These are phyloP conservation scores for Phalacrocorax brasilianus DNA, from an alignment of 2,113 vertebrate species.

Conservation along the genomic window DNA sequence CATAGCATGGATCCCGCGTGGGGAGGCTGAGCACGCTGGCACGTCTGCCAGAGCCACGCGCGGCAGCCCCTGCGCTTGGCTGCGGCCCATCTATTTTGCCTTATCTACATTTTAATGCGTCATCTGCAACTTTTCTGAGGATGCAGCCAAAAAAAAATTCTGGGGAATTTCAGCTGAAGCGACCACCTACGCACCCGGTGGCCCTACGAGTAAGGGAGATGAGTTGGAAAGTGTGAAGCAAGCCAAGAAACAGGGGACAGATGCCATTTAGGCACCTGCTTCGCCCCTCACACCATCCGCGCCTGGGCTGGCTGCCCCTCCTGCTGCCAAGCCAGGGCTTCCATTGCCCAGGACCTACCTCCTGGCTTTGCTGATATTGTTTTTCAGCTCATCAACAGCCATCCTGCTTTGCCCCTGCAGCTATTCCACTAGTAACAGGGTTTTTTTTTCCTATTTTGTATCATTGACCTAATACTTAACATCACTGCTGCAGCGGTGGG, in stretches of 20 bases:
- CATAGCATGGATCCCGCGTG: neutral
- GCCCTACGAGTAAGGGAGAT: neutral
- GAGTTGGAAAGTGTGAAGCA: neutral
- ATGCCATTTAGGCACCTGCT: neutral
- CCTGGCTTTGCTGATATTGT: neutral
- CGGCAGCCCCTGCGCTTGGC: neutral
- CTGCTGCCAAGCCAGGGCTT: neutral
- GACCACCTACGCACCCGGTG: neutral
- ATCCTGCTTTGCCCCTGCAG: neutral
- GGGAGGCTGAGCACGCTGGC: neutral
- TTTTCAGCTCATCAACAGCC: accelerated
- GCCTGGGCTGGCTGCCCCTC: neutral
- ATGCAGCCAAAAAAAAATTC: neutral
- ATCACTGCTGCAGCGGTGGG: neutral
- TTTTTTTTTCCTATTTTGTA: accelerated
- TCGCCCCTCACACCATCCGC: accelerated
- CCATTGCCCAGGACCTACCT: neutral
- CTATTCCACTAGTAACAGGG: accelerated
- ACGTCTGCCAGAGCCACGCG: neutral
- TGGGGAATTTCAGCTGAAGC: neutral
- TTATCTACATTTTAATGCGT: neutral
- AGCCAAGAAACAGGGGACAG: neutral
- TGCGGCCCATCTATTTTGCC: neutral
- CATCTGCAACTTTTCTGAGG: neutral
- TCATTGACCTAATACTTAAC: accelerated